Base-by-base conservation (phyloP, 1,140 invertebrate genomes). In the Drosophila pachea region DNA sequence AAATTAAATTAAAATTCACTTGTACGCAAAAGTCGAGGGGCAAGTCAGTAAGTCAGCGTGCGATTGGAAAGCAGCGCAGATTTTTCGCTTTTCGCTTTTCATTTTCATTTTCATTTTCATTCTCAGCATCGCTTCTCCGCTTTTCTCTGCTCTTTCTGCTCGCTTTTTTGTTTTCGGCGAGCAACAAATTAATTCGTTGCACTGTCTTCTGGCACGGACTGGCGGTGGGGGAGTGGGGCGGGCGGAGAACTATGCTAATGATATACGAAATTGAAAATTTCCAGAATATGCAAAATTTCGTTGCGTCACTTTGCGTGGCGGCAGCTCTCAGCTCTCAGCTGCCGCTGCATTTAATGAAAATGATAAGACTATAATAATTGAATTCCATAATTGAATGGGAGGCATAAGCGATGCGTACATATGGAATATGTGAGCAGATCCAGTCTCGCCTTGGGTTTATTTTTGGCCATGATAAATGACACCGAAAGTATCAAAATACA, bases 1-100 rank as follows among this genome's bases (percentile, higher is more conserved):
- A 83, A 83, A 83, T 84, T 83, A 83, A 83, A 83, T 83, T 83
- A 83, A 83, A 83, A 83, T 83, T 83, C 79, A 83, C 81, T 83
- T 83, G 79, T 79, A 86, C 81, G 66, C 73, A 79, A 76, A 73
- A 83, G 79, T 73, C 76, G 68, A 65, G 73, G 47, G 32, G 45
- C 52, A 61, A 79, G 76, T 79, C 78, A 81, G 77, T 79, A 79
- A 79, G 77, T 81, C 77, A 79, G 72, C 63, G 52, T 65, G 63
- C 73, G 79, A 86, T 83, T 83, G 79, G 81, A 76, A 84, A 83
- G 73, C 65, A 54, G 78, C 61, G 65, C 75, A 84, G 72, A 83
- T 84, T 78, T 83, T 76, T 78, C 75, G 67, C 63, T 61, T 68
- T 73, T 68, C 22, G 38, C n/a, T 47, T 66, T 70, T 54, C 32